Evolutionary conservation across 1,140 invertebrate species (phyloP).

Genomic region (Drosophila punjabiensis): DNA sequence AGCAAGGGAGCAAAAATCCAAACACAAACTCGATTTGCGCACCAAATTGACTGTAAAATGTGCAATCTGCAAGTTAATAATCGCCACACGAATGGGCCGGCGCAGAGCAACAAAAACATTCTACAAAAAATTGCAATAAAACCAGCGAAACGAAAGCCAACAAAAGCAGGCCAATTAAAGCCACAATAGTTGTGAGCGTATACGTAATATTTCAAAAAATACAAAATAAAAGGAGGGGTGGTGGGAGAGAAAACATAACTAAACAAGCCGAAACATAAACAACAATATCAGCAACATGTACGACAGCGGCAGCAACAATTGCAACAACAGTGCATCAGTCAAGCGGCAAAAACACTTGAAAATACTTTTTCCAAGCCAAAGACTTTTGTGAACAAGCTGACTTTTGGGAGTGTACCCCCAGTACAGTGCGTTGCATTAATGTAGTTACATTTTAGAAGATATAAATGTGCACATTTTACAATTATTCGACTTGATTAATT

Average conservation of each 20-base stretch:
- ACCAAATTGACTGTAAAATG: conserved; percentile 55
- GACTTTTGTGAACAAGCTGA: conserved; percentile 16
- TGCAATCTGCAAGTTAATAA: conserved; percentile 60
- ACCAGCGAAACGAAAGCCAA: conserved; percentile 32
- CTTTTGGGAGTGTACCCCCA: conserved; percentile 14
- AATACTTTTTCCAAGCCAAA: conserved; percentile 38
- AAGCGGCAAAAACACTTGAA: conserved; percentile 43
- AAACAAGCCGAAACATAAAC: conserved; percentile 49
- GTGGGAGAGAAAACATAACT: conserved; percentile 34
- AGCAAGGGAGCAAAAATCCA: conserved; percentile 20
- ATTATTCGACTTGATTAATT: too few relatives aligned
- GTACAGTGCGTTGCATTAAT: conserved; percentile 18
- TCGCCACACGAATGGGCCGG: conserved; percentile 40
- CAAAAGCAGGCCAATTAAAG: conserved; percentile 46
- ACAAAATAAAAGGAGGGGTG: neutral
- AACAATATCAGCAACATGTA: conserved; percentile 43
- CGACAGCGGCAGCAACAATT: conserved; percentile 23
- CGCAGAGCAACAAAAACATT: neutral
- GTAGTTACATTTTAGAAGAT: neutral
- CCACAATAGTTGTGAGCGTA: conserved; percentile 30
- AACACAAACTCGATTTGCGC: conserved; percentile 36
- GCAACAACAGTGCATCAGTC: conserved; percentile 23
- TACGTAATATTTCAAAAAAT: conserved; percentile 42
- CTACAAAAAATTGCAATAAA: conserved; percentile 15
- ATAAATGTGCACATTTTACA: neutral